Evolutionary conservation across 2,113 vertebrate species (phyloP), one percentile per base, ranked within the genome.

Genomic region (Madoqua kirkii): DNA sequence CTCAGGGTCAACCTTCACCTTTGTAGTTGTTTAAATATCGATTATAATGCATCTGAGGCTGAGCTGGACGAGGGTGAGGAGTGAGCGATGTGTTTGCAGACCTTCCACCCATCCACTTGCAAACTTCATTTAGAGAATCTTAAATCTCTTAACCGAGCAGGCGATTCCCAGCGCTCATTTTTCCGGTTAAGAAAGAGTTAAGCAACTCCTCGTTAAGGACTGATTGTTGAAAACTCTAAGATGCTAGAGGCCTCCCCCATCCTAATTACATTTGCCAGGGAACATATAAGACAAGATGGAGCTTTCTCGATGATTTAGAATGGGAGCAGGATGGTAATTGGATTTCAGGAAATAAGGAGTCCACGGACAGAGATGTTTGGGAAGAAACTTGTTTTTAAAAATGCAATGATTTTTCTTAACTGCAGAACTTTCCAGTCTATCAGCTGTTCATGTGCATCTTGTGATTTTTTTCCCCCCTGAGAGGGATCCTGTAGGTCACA

Each of bases 21-120:
- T 96, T 97, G 96, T 96, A 94, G 94, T 97, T 98, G 98, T 97
- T 97, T 97, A 96, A 97, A 92, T 97, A 93, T 95, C 50, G 5
- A 89, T 96, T 55, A 76, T 67, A 67, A 85, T 5, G 29, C 94
- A 85, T 96, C 76, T 12, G 88, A 84, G 45, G 48, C 29, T 2
- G 92, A 81, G 45, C 16, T 43, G 74, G 59, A 54, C 10, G 7
- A 4, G 48, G 87, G 62, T 33, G 74, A 76, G 54, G 93, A 76
- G 76, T 5, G 21, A 79, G 60, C 2, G 78, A 88, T 91, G 91
- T 82, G 81, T 91, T 71, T 83, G 91, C 64, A 92, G 90, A 86
- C n/a, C 54, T 7, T 17, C 57, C 89, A 7, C 54, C 7, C 23
- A 6, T 13, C 55, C 60, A 12, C 64, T 81, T 7, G n/a, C 81